Base-by-base conservation (phyloP, 1,140 invertebrate species). In the Tyrophagus putrescentiae region DNA sequence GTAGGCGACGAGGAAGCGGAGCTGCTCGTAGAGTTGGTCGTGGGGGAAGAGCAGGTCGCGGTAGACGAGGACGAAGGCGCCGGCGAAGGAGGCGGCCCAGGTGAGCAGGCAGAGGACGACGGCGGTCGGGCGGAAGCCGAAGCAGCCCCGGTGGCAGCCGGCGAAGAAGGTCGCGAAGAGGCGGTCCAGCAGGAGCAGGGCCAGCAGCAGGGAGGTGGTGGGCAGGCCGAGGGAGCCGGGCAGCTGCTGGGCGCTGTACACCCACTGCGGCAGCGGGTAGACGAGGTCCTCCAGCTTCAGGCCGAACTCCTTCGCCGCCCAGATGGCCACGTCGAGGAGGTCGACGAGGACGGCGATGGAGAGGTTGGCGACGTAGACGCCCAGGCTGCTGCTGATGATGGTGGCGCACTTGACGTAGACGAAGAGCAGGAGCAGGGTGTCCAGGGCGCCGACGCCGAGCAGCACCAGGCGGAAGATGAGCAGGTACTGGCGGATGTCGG, bases 111-210 rank as follows among this genome's bases (percentile, higher is more conserved):
- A 45, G 4, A 59, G 16, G 11, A 59, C 9, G 16, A 42, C n/a
- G 9, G 57, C 57, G 23, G 28, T 44, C 1, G 39, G 7, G 23
- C 33, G 29, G 4, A 18, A 59, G 1, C 57, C 57, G 29, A 45
- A 59, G 27, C 57, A 59, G 1, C 34, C 34, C 2, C 25, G 11
- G 27, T 59, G 39, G 41, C 57, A 59, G n/a, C 39, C n/a, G 7
- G 57, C 1, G 23, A 45, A 42, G 27, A 27, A 59, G 57, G 57
- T 59, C n/a, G 57, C 57, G n/a, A 42, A 59, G 6, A 59, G 34
- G 21, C 57, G 57, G 36, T 59, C 57, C 16, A 59, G 18, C 7
- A 59, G 16, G 23, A 59, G 13, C 23, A 59, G 25, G 7, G 50
- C 3, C 11, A 59, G 50, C 18, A 59, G 50, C 21, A 59, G 27